Percentiles rank a stretch among this genome's conserved stretches.
Conservation (phyloP, 2,888 invertebrate species). For the Patella ulyssiponensis region DNA sequence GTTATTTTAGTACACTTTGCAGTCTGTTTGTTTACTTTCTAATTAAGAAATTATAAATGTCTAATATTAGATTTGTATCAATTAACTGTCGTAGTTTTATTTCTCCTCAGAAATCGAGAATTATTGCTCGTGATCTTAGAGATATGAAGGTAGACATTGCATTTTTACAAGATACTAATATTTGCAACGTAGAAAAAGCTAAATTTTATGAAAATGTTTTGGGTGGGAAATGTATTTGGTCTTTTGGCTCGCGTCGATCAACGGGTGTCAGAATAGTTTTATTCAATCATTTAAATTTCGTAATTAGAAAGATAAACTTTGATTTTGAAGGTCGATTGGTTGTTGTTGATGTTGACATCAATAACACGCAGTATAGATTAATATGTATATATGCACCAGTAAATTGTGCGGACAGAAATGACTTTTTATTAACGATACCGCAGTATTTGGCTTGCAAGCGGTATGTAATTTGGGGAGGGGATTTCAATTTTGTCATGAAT, state of each 20-base stretch:
- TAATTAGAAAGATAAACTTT: constrained; percentile 7
- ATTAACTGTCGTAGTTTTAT: constrained; percentile 9
- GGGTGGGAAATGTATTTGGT: background rate
- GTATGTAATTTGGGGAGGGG: background rate
- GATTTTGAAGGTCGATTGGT: background rate
- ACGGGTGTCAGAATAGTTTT: background rate
- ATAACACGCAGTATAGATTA: background rate
- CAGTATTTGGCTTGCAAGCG: constrained; percentile 2
- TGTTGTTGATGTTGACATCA: background rate
- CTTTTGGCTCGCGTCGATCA: background rate
- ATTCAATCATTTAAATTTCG: background rate
- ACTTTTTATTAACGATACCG: constrained; percentile 5
- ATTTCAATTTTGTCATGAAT: constrained; percentile 4
- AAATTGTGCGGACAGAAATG: background rate
- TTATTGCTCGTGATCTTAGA: background rate
- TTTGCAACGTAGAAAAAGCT: background rate
- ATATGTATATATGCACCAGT: constrained; percentile 1
- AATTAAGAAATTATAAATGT: background rate
- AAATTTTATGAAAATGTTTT: background rate
- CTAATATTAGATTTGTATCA: background rate
- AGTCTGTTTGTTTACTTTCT: background rate
- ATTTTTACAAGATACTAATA: constrained; percentile 6
- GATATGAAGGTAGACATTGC: background rate
- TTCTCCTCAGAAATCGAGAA: constrained; percentile 4
- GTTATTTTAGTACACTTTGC: no score